Evolutionary conservation across 2,797 vertebrate genomes (phyloP), one percentile per base, ranked within the genome.

Genomic region (Balearica regulorum): DNA sequence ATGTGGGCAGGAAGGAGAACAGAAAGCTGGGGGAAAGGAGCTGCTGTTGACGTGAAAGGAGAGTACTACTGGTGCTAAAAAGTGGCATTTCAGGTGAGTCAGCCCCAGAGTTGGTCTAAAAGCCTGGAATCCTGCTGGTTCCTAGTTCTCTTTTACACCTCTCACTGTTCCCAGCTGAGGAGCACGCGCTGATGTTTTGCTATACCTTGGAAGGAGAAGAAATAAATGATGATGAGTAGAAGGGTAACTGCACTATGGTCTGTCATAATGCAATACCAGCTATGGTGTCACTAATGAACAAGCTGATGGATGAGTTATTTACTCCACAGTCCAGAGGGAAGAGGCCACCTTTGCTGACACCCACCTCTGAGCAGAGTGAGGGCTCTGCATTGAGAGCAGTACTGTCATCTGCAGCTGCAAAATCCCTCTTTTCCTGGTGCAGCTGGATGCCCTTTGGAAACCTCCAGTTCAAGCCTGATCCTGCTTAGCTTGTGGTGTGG

Each of bases 251-350:
- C 65, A 43, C 87, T 85, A 13, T 0, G 2, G 84, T 81, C 69
- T 89, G 69, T 83, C 0, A 1, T 93, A 92, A 75, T 68, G 77
- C 69, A 75, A 7, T 61, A 69, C 46, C 69, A 61, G 72, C 87
- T 62, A 41, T 0, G 0, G 31, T 81, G 73, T 62, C 12, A 5
- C 79, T 96, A 92, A 93, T 62, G 84, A 97, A 73, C 62, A 48
- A 73, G 65, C 49, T 87, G 89, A 95, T 88, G 86, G 92, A 94
- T 89, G 89, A 94, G 79, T 72, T 93, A 70, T 70, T 95, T 92
- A 70, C 76, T 72, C 29, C 21, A 3, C 1, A 4, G 48, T 89
- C 72, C 12, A 6, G 65, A 79, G 62, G 76, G 82, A 94, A 88
- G 86, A 60, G 66, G n/a, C 72, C 76, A 83, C 82, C 76, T 94